A percentile compares a stretch with the other conserved stretches of the same genome.
phyloP scores from a whole-genome alignment of 2,888 invertebrate species.

The Tachystola acroxantha region DNA sequence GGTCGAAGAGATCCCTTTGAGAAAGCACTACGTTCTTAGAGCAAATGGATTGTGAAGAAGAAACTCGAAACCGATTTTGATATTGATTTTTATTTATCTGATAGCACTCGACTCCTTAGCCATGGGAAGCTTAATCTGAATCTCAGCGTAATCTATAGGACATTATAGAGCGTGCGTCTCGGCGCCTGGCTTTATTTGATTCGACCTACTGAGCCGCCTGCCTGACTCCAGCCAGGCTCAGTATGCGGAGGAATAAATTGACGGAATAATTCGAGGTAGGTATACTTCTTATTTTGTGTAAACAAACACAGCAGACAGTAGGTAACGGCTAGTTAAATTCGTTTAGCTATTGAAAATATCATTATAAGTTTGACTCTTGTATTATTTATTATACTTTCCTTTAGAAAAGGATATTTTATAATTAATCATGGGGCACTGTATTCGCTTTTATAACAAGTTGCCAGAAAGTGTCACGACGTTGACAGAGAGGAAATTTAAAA shows the following conservation, averaged over 20 bases:
- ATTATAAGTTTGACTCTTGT: too few species aligned
- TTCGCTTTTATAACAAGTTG: too few species aligned
- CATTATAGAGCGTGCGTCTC: constrained; percentile 20
- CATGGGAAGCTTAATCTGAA: constrained; percentile 35
- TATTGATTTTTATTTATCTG: constrained; percentile 73
- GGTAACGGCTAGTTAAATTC: too few species aligned
- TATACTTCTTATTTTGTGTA: too few species aligned
- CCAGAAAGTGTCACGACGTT: too few species aligned
- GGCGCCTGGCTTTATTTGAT: constrained; percentile 10
- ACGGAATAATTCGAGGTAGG: constrained; percentile 6
- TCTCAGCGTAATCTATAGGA: constrained; percentile 30
- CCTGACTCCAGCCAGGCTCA: constrained; percentile 7
- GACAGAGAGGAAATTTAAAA: too few species aligned
- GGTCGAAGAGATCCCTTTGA: constrained; percentile 60
- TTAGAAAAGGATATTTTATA: too few species aligned
- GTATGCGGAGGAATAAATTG: constrained; percentile 15
- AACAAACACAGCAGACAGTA: too few species aligned
- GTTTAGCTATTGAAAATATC: too few species aligned
- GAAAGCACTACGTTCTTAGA: constrained; percentile 65
- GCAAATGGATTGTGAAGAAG: constrained; percentile 74
- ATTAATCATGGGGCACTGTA: too few species aligned
- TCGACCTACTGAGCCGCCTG: constrained; percentile 8
- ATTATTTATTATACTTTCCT: too few species aligned
- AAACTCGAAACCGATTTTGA: constrained; percentile 64
- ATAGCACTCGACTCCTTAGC: constrained; percentile 32